Conservation (phyloP, 2,797 vertebrate genomes). For the Silurus aristotelis region DNA sequence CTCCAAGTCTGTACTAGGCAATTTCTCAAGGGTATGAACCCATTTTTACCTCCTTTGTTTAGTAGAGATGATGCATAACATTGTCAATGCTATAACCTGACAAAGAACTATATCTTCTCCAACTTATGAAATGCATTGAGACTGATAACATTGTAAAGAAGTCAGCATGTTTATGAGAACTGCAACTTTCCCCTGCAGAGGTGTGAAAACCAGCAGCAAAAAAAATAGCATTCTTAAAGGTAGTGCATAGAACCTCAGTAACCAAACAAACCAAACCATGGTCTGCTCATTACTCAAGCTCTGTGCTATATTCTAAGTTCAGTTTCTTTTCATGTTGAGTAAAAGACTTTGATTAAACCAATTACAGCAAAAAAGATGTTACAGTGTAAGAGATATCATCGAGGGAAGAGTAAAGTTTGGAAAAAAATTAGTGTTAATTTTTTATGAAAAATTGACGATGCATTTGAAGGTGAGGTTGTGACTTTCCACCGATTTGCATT, state of each 20-base stretch:
- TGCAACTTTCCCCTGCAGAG: conserved; percentile 32
- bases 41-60: conserved; percentile 14
- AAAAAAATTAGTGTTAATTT: background rate
- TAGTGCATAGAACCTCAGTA: conserved; percentile 27
- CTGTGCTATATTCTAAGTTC: background rate
- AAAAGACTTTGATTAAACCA: conserved; percentile 31
- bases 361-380: background rate
- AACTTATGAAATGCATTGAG: background rate
- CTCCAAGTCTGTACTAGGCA: background rate
- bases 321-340: background rate
- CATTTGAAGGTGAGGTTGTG: background rate
- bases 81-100: background rate
- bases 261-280: conserved; percentile 34
- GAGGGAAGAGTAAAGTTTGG: background rate
- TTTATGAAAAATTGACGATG: background rate
- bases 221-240: background rate
- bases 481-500: background rate
- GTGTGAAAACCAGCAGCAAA: conserved; percentile 36
- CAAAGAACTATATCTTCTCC: background rate
- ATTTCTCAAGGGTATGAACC: conserved; percentile 19
- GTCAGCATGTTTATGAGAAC: conserved; percentile 6
- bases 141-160: background rate
- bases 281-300: background rate
- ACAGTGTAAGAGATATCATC: background rate
- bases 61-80: background rate